Evolutionary conservation across 2,888 invertebrate species (phyloP).

Genomic region (Polietes domitor): DNA sequence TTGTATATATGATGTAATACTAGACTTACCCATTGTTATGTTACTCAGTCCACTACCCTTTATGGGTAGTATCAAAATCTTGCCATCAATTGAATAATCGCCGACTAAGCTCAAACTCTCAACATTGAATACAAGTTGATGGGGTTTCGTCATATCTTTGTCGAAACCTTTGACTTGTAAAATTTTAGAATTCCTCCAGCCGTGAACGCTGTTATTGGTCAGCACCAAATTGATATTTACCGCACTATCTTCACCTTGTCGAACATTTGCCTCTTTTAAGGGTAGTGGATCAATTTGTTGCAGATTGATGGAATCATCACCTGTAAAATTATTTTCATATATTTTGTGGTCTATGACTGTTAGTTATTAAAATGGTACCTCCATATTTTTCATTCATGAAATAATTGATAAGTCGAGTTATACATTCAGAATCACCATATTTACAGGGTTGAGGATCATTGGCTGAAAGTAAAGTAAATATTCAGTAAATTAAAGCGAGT

Average conservation of each 20-base stretch:
- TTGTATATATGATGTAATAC: too few relatives aligned
- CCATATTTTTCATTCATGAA: slow-evolving; percentile 64
- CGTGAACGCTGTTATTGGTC: slow-evolving; percentile 71
- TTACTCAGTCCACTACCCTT: slow-evolving; percentile 73
- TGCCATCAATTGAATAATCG: slow-evolving; percentile 75
- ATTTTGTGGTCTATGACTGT: not conserved
- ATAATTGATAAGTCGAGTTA: slow-evolving; percentile 67
- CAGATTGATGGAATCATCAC: slow-evolving; percentile 72
- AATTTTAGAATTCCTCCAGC: slow-evolving; percentile 67
- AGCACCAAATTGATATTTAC: slow-evolving; percentile 76
- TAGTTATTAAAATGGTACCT: slow-evolving; percentile 32
- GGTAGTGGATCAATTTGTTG: slow-evolving; percentile 73
- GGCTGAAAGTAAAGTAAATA: slow-evolving; percentile 67
- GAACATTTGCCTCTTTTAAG: slow-evolving; percentile 71
- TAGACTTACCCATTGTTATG: slow-evolving; percentile 70
- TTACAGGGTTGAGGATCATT: slow-evolving; percentile 74
- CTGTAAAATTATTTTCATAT: slow-evolving; percentile 61
- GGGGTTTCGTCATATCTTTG: slow-evolving; percentile 67
- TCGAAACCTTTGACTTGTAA: slow-evolving; percentile 72
- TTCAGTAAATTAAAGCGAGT: not conserved
- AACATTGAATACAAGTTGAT: slow-evolving; percentile 61
- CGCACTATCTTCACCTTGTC: slow-evolving; percentile 76
- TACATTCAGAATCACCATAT: slow-evolving; percentile 72
- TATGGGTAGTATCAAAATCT: slow-evolving; percentile 77
- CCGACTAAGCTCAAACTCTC: slow-evolving; percentile 61